Base-by-base conservation (phyloP, 2,113 vertebrate species). In the Calypte anna region DNA sequence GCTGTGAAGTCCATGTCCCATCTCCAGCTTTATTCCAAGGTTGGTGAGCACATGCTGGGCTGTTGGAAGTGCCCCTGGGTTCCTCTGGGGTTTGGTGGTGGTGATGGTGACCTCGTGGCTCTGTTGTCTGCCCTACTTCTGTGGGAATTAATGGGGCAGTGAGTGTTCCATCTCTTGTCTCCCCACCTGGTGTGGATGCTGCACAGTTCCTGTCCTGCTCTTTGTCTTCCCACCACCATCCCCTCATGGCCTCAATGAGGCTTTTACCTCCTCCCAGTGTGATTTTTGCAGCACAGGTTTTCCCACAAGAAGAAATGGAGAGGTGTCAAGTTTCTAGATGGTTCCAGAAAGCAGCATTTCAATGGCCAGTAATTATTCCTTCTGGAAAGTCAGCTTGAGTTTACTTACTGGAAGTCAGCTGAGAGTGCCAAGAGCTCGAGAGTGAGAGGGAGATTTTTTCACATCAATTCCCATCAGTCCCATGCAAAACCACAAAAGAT, bases 241-340 rank as follows among this genome's bases (percentile, higher is more conserved):
- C 59, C 25, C 14, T 12, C 13, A 10, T 31, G 76, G 11, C 33
- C 36, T 55, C 80, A 21, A 0, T 12, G 55, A 55, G 8, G 24
- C 11, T 38, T 43, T 11, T 59, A 9, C 13, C 13, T 82, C 70
- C 63, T 30, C 62, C 16, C 36, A 23, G 7, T 23, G 27, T 1
- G 0, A 1, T 22, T 15, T 76, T 31, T 23, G 55, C 17, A 54
- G 27, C 46, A 12, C 14, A 22, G 2, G 38, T 25, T 48, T 4
- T 31, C 27, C 86, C n/a, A 24, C 5, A 17, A 12, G 58, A 7
- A 50, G 23, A 10, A n/a, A 17, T n/a, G 51, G 57, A 22, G 64
- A 38, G 28, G 9, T 19, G 19, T 7, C 23, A 20, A 3, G 21
- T 40, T 50, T 20, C 23, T 58, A 58, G 8, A 10, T 1, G 23